These are phyloP conservation scores for Echinops telfairi DNA, from an alignment of 2,113 vertebrate genomes.

Conservation along the genomic window DNA sequence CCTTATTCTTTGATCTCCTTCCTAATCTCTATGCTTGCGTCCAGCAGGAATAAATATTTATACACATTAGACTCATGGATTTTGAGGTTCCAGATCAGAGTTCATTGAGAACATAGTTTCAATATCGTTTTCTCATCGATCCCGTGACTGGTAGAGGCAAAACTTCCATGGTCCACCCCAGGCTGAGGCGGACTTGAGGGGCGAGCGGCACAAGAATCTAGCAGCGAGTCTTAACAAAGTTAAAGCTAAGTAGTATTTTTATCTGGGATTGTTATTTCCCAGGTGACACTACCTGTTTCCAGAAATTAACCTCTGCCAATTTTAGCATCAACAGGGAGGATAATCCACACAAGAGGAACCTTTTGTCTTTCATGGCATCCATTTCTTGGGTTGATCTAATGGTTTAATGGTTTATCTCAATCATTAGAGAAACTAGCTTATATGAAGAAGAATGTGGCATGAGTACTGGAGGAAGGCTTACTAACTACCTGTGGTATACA, in stretches of 20 bases:
- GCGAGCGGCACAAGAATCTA: not conserved
- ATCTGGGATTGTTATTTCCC: not conserved
- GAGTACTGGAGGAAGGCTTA: too few relatives aligned
- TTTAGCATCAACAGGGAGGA: not conserved
- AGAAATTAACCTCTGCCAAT: not conserved
- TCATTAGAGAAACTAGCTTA: too few relatives aligned
- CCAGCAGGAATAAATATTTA: not conserved
- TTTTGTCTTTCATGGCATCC: not conserved
- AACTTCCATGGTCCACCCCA: not conserved
- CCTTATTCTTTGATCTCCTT: not conserved
- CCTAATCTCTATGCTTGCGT: not conserved
- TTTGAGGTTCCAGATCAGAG: not conserved
- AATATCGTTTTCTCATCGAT: not conserved
- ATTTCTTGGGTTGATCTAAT: constrained; percentile 20
- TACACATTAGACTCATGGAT: not conserved
- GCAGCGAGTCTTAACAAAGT: not conserved
- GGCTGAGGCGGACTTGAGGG: not conserved
- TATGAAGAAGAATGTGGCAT: too few relatives aligned
- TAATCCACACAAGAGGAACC: not conserved
- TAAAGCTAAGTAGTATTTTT: not conserved
- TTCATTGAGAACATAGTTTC: not conserved
- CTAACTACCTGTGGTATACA: too few relatives aligned
- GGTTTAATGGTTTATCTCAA: not conserved
- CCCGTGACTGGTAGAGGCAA: not conserved
- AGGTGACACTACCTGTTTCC: not conserved